These are phyloP conservation scores for Scylla paramamosain DNA, from an alignment of 1,140 invertebrate genomes.

Conservation along the genomic window DNA sequence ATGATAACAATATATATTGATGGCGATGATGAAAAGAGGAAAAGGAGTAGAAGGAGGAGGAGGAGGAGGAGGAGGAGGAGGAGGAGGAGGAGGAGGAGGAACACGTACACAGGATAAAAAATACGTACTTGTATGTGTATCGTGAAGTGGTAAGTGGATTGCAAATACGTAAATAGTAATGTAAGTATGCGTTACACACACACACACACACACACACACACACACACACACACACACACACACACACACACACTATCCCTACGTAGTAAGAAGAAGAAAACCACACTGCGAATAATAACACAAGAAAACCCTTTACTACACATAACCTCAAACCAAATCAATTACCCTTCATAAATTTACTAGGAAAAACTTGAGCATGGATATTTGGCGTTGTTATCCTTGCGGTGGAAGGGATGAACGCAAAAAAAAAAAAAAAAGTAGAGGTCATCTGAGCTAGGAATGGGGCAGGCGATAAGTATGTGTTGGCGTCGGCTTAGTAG, in stretches of 20 bases:
- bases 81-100: neutral
- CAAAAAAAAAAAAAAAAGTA: neutral
- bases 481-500: no score
- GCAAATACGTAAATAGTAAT: no score
- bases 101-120: no score
- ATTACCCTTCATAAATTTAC: neutral
- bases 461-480: no score
- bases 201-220: no score
- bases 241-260: neutral
- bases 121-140: no score
- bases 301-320: neutral
- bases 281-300: neutral
- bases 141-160: no score
- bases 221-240: neutral
- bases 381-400: neutral
- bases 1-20: conserved; percentile 16
- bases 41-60: neutral
- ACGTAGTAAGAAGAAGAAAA: neutral
- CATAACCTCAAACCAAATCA: neutral
- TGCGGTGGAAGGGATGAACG: neutral
- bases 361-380: neutral
- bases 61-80: neutral
- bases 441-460: neutral
- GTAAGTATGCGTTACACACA: no score
- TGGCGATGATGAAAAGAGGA: neutral